These are phyloP conservation scores for Euproctis similis DNA, from an alignment of 2,888 invertebrate species.

Conservation along the genomic window DNA sequence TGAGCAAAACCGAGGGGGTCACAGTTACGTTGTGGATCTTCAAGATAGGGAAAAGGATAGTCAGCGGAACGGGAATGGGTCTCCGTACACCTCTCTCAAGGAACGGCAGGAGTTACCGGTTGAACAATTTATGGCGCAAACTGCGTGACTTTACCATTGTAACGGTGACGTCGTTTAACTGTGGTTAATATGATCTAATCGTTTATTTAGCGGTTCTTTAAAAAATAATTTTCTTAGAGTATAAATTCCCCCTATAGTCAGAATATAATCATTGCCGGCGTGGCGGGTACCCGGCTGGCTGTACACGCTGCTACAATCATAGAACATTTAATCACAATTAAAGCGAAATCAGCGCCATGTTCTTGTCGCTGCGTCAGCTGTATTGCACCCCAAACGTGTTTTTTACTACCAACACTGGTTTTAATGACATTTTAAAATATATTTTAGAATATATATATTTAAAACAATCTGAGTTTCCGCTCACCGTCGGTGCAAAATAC, in stretches of 20 bases:
- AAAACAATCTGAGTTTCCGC: background rate
- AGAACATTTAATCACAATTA: slow-evolving; percentile 73
- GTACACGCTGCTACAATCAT: slow-evolving; percentile 62
- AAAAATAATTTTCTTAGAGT: slow-evolving; percentile 18
- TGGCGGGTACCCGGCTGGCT: slow-evolving; percentile 13
- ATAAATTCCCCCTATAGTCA: slow-evolving; percentile 15
- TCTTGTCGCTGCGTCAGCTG: slow-evolving; percentile 57
- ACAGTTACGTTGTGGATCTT: too few species aligned
- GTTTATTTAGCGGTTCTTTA: slow-evolving; percentile 12
- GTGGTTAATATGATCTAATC: too few species aligned
- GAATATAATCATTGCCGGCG: too few species aligned
- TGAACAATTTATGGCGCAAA: too few species aligned
- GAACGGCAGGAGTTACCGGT: too few species aligned
- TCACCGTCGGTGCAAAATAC: too few species aligned
- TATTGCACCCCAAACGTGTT: slow-evolving; percentile 45
- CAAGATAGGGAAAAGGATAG: too few species aligned
- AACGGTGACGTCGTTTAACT: too few species aligned
- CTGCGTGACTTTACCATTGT: too few species aligned
- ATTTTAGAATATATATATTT: slow-evolving; percentile 5
- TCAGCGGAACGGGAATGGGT: too few species aligned
- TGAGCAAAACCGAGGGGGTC: too few species aligned
- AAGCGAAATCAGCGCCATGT: slow-evolving; percentile 60
- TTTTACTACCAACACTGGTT: slow-evolving; percentile 38
- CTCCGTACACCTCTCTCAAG: too few species aligned
- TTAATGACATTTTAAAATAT: slow-evolving; percentile 39